These are phyloP conservation scores for Dascillus cervinus DNA, from an alignment of 2,888 invertebrate genomes.

Conservation along the genomic window DNA sequence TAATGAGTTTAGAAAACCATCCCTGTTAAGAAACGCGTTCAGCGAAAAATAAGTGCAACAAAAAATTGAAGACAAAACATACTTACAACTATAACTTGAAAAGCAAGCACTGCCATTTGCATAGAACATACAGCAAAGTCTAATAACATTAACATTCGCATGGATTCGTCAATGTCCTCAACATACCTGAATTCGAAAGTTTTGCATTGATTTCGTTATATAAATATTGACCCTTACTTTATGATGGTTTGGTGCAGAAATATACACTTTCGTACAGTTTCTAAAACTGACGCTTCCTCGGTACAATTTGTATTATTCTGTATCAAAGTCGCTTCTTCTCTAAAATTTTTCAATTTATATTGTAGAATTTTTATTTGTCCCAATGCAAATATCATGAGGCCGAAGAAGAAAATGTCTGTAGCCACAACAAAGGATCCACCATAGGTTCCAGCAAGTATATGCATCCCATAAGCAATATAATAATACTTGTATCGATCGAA, in stretches of 20 bases:
- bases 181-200: too few species aligned
- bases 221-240: too few species aligned
- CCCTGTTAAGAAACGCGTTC: too few species aligned
- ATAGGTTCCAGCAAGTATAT: slow-evolving; percentile 13
- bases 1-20: too few species aligned
- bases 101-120: slow-evolving; percentile 21
- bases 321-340: slow-evolving; percentile 1
- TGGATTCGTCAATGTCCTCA: slow-evolving; percentile 18
- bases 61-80: too few species aligned
- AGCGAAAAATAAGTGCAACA: too few species aligned
- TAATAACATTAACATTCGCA: slow-evolving; percentile 25
- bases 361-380: slow-evolving; percentile 19
- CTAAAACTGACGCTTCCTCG: too few species aligned
- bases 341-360: slow-evolving; percentile 10
- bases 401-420: slow-evolving; percentile 16
- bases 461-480: slow-evolving; percentile 9
- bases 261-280: too few species aligned
- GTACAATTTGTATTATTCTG: too few species aligned
- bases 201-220: too few species aligned
- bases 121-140: slow-evolving; percentile 26
- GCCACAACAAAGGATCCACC: slow-evolving; percentile 13
- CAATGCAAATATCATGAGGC: slow-evolving; percentile 16
- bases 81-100: slow-evolving; percentile 24
- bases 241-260: too few species aligned
- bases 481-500: slow-evolving; percentile 18